These are phyloP conservation scores for Archivesica marissinica DNA, from an alignment of 1,140 invertebrate species.

Conservation along the genomic window DNA sequence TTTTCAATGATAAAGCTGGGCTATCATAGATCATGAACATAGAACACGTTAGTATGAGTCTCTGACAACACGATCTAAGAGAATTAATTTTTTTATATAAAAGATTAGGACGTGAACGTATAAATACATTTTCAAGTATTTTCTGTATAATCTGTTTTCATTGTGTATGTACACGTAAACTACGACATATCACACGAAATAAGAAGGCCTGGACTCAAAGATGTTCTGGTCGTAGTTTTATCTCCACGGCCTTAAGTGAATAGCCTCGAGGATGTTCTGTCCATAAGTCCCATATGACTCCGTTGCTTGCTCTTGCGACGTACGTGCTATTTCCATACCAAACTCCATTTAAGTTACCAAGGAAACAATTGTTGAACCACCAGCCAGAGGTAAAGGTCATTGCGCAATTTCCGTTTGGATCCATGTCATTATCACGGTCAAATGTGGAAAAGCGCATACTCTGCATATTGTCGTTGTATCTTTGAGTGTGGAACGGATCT, in stretches of 20 bases:
- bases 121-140: no score
- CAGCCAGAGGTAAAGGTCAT: conserved; percentile 63
- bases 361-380: conserved; percentile 68
- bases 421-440: conserved; percentile 68
- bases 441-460: conserved; percentile 67
- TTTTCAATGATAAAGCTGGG: no score
- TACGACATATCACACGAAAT: no score
- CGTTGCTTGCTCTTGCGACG: conserved; percentile 40
- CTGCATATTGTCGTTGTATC: conserved; percentile 50
- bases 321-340: conserved; percentile 60
- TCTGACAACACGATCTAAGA: no score
- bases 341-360: conserved; percentile 63
- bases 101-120: no score
- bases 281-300: conserved; percentile 66
- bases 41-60: no score
- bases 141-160: no score
- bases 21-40: no score
- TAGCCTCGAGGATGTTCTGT: conserved; percentile 50
- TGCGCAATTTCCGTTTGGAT: conserved; percentile 58
- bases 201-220: no score
- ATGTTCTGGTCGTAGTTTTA: conserved; percentile 56
- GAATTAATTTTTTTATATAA: no score
- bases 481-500: conserved; percentile 62
- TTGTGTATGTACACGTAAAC: no score
- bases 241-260: conserved; percentile 55